Conservation (phyloP, 2,113 vertebrate genomes). For the Hypocryptadius cinnamomeus region DNA sequence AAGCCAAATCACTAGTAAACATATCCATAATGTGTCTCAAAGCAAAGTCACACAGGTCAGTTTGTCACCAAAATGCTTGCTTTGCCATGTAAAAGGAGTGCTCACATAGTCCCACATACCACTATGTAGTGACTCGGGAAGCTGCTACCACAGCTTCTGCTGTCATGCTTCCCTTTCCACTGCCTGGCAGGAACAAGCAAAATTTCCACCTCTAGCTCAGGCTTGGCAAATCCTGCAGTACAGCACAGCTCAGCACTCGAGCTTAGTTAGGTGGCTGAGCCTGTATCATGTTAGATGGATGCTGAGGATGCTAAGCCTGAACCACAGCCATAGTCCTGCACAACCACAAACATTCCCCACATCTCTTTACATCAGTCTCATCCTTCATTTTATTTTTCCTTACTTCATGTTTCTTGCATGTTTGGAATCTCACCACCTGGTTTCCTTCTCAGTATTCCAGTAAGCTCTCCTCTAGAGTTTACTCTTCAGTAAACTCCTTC, state of each 20-base stretch:
- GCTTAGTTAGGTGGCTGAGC: neutral
- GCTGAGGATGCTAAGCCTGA: neutral
- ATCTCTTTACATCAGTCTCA: neutral
- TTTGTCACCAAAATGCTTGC: neutral
- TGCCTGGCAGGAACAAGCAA: neutral
- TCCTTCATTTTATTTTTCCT: neutral
- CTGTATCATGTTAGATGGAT: accelerated
- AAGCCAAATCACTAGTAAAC: neutral
- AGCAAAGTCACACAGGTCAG: neutral
- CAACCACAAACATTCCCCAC: neutral
- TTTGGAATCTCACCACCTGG: neutral
- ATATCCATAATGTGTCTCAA: neutral
- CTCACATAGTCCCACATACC: accelerated
- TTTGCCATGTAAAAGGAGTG: neutral
- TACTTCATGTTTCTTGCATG: neutral
- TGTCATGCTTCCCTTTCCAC: neutral
- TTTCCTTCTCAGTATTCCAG: neutral
- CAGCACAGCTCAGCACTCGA: neutral
- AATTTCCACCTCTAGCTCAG: neutral
- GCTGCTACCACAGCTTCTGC: neutral
- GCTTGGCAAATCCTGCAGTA: neutral
- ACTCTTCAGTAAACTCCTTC: neutral
- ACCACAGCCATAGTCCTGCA: neutral
- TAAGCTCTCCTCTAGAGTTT: neutral
- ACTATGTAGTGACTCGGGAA: neutral